A percentile compares a stretch with the other conserved stretches of the same genome.
phyloP scores from a whole-genome alignment of 2,888 invertebrate species.

The Buathra laborator region DNA sequence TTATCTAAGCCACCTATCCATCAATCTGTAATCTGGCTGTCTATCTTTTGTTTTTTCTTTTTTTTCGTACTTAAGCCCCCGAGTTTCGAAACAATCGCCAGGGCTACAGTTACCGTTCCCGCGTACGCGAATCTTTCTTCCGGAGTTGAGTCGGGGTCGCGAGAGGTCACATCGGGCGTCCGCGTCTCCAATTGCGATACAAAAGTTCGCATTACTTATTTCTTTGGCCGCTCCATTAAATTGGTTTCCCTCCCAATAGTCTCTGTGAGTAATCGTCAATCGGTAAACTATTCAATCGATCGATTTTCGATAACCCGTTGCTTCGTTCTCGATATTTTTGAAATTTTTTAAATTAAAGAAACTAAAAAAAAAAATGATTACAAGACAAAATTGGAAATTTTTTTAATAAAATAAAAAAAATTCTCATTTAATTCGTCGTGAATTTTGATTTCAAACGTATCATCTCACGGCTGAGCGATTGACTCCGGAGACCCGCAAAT shows the following conservation, averaged over 20 bases:
- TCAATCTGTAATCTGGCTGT: slow-evolving; percentile 28
- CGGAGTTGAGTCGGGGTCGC: slow-evolving; percentile 49
- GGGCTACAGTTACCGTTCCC: slow-evolving; percentile 71
- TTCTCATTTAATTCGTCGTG: neutral
- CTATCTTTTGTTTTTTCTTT: neutral
- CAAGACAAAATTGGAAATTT: no score
- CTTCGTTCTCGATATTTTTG: no score
- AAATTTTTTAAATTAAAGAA: no score
- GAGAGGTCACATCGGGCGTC: slow-evolving; percentile 49
- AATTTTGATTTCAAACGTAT: neutral
- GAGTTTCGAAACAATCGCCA: slow-evolving; percentile 70
- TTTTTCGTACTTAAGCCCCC: slow-evolving; percentile 24
- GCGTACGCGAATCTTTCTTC: slow-evolving; percentile 45
- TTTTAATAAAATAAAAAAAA: neutral
- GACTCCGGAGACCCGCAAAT: slow-evolving; percentile 51
- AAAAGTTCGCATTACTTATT: slow-evolving; percentile 31
- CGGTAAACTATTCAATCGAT: no score
- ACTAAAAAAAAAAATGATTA: no score
- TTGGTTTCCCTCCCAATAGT: slow-evolving; percentile 7
- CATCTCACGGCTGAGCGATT: slow-evolving; percentile 40
- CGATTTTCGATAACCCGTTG: no score
- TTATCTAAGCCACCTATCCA: slow-evolving; percentile 28
- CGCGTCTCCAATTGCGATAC: slow-evolving; percentile 47
- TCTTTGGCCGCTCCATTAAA: slow-evolving; percentile 36
- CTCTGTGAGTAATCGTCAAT: neutral